These are phyloP conservation scores for Aphidius gifuensis DNA, from an alignment of 1,140 invertebrate species.

Conservation along the genomic window DNA sequence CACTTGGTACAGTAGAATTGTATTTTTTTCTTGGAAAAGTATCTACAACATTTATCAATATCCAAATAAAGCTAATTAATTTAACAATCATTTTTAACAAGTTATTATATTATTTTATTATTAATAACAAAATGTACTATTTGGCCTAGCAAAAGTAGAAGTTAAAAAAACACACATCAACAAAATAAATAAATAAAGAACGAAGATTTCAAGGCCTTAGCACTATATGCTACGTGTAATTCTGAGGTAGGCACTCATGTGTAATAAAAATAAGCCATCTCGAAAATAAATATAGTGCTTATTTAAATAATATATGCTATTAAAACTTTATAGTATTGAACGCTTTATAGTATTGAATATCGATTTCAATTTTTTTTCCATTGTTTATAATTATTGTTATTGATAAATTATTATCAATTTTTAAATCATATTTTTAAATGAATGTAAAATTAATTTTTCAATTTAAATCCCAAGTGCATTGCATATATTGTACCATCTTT, in stretches of 20 bases:
- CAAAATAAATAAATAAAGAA: no score
- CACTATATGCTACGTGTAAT: no score
- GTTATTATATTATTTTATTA: background rate
- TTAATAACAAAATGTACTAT: background rate
- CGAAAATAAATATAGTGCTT: no score
- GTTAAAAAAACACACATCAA: background rate
- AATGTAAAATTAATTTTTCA: background rate
- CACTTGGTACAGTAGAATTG: conserved; percentile 38
- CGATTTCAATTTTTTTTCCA: no score
- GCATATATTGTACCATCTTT: conserved; percentile 65
- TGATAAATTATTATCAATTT: conserved; percentile 11
- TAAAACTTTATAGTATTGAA: no score
- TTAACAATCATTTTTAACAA: background rate
- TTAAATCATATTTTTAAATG: no score
- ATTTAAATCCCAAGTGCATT: conserved; percentile 58
- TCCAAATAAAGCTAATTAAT: background rate
- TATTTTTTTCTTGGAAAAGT: conserved; percentile 12
- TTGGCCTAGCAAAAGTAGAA: background rate
- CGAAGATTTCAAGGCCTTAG: no score
- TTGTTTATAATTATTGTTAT: conserved; percentile 20
- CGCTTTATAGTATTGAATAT: no score
- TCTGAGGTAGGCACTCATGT: no score
- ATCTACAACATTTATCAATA: background rate
- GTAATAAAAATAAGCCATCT: no score
- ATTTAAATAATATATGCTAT: no score